These are phyloP conservation scores for Platorchestia sp. DNA, from an alignment of 1,140 invertebrate genomes.

Conservation along the genomic window DNA sequence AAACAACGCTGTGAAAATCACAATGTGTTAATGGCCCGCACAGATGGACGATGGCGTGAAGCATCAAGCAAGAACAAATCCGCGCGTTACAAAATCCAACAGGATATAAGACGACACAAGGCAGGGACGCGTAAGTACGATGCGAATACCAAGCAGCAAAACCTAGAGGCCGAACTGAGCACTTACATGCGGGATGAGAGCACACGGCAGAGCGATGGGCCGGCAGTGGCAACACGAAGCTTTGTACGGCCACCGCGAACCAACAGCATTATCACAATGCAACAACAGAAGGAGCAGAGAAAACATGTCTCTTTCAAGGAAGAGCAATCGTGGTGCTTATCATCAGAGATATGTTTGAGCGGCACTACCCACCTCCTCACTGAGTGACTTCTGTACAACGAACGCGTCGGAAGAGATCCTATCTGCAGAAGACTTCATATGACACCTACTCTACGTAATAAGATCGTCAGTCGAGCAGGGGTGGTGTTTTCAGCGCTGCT, in stretches of 20 bases:
- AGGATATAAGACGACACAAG: not conserved
- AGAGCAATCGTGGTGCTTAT: conserved; percentile 39
- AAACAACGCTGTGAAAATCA: too few species aligned
- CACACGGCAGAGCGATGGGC: not conserved
- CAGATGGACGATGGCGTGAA: not conserved
- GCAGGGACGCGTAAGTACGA: not conserved
- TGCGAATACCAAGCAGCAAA: not conserved
- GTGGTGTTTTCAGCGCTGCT: not conserved
- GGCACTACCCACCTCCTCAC: not conserved
- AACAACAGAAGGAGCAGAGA: conserved; percentile 53
- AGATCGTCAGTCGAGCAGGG: not conserved
- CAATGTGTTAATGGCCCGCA: not conserved
- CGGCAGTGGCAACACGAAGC: not conserved
- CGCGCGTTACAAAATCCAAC: not conserved
- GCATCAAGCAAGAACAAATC: not conserved
- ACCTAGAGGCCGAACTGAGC: not conserved
- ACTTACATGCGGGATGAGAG: not conserved
- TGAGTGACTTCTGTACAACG: not conserved
- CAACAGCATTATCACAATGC: conserved; percentile 52
- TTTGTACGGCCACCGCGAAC: not conserved
- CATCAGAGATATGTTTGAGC: not conserved
- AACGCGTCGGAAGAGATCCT: not conserved
- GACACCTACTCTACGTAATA: not conserved
- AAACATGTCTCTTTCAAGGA: conserved; percentile 49
- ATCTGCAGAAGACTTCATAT: not conserved